Evolutionary conservation across 2,797 vertebrate genomes (phyloP).

Genomic region (Dendrocincla fuliginosa): DNA sequence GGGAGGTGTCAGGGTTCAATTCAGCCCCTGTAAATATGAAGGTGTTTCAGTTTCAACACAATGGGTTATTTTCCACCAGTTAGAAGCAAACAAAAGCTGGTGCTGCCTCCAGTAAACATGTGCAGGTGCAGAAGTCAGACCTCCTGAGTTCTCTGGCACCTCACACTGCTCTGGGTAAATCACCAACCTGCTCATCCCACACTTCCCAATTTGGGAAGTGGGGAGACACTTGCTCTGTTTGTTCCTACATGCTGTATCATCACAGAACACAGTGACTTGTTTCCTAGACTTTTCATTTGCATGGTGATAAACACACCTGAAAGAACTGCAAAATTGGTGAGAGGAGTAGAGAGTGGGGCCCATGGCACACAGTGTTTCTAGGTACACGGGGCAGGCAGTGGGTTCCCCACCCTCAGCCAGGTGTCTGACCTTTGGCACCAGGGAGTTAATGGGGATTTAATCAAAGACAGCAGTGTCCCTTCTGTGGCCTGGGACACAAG

Average conservation of each 20-base stretch:
- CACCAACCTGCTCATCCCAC: background rate
- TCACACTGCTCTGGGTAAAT: background rate
- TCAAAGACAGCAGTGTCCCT: background rate
- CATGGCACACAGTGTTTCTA: fast-evolving
- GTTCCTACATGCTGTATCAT: background rate
- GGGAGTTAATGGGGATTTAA: background rate
- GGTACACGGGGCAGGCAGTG: background rate
- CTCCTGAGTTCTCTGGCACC: background rate
- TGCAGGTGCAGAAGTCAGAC: background rate
- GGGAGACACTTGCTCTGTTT: background rate
- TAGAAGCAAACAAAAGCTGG: background rate
- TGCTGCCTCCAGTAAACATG: background rate
- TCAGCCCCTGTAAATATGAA: background rate
- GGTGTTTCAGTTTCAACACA: background rate
- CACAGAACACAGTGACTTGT: background rate
- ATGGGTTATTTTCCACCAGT: background rate
- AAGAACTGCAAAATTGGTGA: background rate
- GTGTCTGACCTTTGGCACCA: background rate
- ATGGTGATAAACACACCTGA: background rate
- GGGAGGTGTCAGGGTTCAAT: background rate
- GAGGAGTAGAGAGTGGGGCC: background rate
- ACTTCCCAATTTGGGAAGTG: background rate
- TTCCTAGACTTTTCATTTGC: background rate
- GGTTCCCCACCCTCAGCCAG: background rate
- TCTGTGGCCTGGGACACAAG: background rate